These are phyloP conservation scores for Pasiphila rectangulata DNA, from an alignment of 2,888 invertebrate genomes.

Conservation along the genomic window DNA sequence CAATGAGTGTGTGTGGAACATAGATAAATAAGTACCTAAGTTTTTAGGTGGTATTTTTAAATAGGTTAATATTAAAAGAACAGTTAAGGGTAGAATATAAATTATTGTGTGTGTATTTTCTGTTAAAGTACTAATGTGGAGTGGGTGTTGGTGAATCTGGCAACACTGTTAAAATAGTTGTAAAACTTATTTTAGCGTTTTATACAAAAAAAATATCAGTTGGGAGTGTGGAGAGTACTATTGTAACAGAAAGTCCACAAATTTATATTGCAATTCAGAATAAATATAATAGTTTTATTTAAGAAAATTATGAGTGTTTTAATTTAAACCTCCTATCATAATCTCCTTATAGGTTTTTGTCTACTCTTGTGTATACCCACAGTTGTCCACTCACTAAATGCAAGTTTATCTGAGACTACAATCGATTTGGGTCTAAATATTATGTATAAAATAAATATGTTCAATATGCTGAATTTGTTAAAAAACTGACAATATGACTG, in stretches of 20 bases:
- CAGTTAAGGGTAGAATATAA: constrained; percentile 71
- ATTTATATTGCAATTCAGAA: constrained; percentile 79
- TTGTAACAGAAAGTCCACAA: constrained; percentile 81
- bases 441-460: too few relatives aligned
- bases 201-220: constrained; percentile 76
- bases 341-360: too few relatives aligned
- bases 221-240: constrained; percentile 62
- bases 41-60: constrained; percentile 68
- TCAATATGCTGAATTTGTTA: too few relatives aligned
- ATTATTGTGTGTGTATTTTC: constrained; percentile 79
- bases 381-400: too few relatives aligned
- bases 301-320: constrained; percentile 57
- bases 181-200: constrained; percentile 75
- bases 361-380: too few relatives aligned
- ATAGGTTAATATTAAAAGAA: constrained; percentile 70
- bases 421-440: too few relatives aligned
- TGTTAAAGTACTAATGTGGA: constrained; percentile 63
- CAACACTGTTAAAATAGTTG: constrained; percentile 69
- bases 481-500: too few relatives aligned
- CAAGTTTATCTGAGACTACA: too few relatives aligned
- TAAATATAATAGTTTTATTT: constrained; percentile 79
- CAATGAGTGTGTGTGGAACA: constrained; percentile 62
- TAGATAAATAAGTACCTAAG: constrained; percentile 68
- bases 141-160: constrained; percentile 56
- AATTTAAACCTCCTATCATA: too few relatives aligned